Evolutionary conservation across 1,140 invertebrate species (phyloP).

Genomic region (Amyelois transitella): DNA sequence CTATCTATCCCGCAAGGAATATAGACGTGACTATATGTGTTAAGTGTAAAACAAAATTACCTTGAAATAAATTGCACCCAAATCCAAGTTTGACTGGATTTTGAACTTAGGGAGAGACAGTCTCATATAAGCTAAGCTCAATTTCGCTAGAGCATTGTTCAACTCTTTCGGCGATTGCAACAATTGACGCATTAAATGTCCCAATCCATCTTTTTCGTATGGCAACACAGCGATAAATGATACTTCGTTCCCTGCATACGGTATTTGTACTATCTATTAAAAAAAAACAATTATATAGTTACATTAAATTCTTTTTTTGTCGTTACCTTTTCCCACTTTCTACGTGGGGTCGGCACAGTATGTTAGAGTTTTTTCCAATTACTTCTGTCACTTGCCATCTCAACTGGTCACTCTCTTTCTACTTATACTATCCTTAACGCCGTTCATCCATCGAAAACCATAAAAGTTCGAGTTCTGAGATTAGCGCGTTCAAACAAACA

Average conservation of each 20-base stretch:
- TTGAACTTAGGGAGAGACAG: background rate
- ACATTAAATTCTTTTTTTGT: too few species aligned
- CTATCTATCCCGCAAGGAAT: too few species aligned
- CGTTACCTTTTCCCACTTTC: too few species aligned
- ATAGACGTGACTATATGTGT: too few species aligned
- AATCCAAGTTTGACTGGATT: background rate
- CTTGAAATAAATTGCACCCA: background rate
- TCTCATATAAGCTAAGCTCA: background rate
- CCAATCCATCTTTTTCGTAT: background rate
- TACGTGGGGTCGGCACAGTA: too few species aligned
- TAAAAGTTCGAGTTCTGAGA: too few species aligned
- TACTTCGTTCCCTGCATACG: background rate
- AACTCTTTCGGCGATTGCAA: background rate
- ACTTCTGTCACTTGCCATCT: too few species aligned
- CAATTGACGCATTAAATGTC: background rate
- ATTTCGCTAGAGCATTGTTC: background rate
- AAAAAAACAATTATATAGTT: background rate
- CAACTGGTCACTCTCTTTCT: too few species aligned
- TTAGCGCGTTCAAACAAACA: too few species aligned
- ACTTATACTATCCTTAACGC: too few species aligned
- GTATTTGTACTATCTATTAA: background rate
- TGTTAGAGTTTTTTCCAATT: too few species aligned
- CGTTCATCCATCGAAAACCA: too few species aligned
- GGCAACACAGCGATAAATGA: background rate
- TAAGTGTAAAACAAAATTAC: background rate